Evolutionary conservation across 2,797 vertebrate genomes (phyloP), one percentile per base, ranked within the genome.

Genomic region (Aphelocoma californica): DNA sequence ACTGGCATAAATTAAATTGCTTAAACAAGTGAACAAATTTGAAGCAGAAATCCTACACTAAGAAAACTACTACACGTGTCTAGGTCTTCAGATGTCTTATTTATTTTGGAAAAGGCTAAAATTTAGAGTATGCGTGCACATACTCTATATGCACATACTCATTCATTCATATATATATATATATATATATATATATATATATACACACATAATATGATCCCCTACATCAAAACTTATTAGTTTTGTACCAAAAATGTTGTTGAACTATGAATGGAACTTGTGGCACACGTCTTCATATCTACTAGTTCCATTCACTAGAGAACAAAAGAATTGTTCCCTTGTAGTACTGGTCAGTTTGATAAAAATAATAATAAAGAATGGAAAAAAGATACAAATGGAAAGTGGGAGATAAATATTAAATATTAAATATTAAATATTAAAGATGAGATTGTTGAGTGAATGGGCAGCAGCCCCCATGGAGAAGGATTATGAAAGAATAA

Each of bases 241-340:
- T 51, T 75, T 14, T 69, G 12, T 38, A 36, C 24, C 20, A 36
- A 25, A 65, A 40, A 24, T 2, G 6, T 78, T 66, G 5, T 31
- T 78, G 28, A 74, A 73, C 1, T 34, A 9, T 42, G 29, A 10
- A 25, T 29, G n/a, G 31, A 86, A 56, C 17, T 40, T 32, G 14
- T 16, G 23, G 11, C 10, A 8, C 14, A 20, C 0, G 0, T 56
- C 13, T 17, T 67, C 18, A 2, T n/a, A 42, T 18, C 2, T 26
- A 24, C 12, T 31, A 25, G 18, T 24, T 53, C 14, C 29, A 26
- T n/a, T 79, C 28, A 71, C 45, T 34, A 81, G 44, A 53, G 3
- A 6, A 23, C 11, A 56, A 79, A 79, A 78, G 8, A 73, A 40
- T 34, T 60, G 1, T n/a, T 38, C 47, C 38, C 13, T 53, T 48